A percentile compares a stretch with the other conserved stretches of the same genome.
phyloP scores from a whole-genome alignment of 2,888 invertebrate species.

The Luperina testacea region DNA sequence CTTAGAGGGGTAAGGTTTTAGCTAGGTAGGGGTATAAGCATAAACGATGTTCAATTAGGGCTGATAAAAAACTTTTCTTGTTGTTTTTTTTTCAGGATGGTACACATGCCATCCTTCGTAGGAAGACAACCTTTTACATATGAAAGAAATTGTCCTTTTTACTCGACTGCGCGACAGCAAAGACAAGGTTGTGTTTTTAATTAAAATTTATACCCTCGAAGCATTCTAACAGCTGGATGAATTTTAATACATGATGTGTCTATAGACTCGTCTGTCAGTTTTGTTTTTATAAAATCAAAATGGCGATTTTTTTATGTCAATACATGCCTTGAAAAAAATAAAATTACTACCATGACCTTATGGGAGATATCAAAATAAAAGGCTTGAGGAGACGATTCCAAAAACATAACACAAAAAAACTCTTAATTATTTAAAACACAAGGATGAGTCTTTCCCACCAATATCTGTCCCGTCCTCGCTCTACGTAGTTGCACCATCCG shows the following conservation, averaged over 20 bases:
- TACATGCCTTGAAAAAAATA: neutral
- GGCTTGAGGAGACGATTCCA: neutral
- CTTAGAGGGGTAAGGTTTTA: neutral
- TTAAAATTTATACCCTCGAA: neutral
- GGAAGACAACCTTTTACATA: neutral
- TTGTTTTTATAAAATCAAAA: neutral
- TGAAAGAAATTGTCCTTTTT: no score
- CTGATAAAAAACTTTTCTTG: no score
- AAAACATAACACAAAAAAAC: neutral
- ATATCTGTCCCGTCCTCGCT: conserved; percentile 41
- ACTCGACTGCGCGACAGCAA: neutral
- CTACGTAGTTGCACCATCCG: conserved; percentile 58
- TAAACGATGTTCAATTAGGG: neutral
- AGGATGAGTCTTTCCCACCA: neutral
- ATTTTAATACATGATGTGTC: neutral
- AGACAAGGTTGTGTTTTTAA: neutral
- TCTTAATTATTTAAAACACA: neutral
- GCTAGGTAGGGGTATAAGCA: neutral
- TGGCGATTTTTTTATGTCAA: neutral
- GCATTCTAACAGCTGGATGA: neutral
- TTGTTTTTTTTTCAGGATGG: neutral
- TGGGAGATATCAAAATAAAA: neutral
- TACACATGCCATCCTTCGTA: neutral
- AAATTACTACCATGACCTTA: neutral
- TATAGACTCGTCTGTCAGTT: neutral